Evolutionary conservation across 2,113 vertebrate genomes (phyloP).

Genomic region (Embiotoca jacksoni): DNA sequence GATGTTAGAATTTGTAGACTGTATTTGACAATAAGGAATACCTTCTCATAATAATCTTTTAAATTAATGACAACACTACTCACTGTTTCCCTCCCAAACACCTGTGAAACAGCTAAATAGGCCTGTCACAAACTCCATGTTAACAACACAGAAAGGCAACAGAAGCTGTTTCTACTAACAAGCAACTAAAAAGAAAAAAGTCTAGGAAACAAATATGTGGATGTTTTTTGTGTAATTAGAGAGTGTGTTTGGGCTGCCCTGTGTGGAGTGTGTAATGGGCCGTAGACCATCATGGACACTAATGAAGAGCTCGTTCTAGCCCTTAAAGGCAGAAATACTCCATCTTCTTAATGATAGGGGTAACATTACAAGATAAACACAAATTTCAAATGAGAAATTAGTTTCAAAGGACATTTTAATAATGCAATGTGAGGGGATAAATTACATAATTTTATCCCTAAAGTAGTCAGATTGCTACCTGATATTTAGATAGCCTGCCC

Average conservation of each 20-base stretch:
- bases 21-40: not conserved
- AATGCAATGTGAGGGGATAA: no score
- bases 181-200: not conserved
- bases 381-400: not conserved
- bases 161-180: not conserved
- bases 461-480: not conserved
- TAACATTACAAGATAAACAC: slow-evolving; percentile 8
- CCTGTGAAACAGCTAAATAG: not conserved
- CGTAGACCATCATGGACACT: slow-evolving; percentile 36
- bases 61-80: not conserved
- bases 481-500: not conserved
- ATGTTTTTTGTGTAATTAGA: not conserved
- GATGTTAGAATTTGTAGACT: slow-evolving; percentile 13
- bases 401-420: no score
- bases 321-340: slow-evolving; percentile 11
- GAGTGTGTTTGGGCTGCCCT: no score
- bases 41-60: not conserved
- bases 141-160: slow-evolving; percentile 1
- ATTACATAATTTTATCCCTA: no score
- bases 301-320: slow-evolving; percentile 28
- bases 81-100: not conserved
- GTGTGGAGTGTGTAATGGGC: slow-evolving; percentile 45
- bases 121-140: not conserved
- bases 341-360: slow-evolving; percentile 11
- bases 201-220: not conserved